These are phyloP conservation scores for Scartelaos histophorus DNA, from an alignment of 2,113 vertebrate species.

Conservation along the genomic window DNA sequence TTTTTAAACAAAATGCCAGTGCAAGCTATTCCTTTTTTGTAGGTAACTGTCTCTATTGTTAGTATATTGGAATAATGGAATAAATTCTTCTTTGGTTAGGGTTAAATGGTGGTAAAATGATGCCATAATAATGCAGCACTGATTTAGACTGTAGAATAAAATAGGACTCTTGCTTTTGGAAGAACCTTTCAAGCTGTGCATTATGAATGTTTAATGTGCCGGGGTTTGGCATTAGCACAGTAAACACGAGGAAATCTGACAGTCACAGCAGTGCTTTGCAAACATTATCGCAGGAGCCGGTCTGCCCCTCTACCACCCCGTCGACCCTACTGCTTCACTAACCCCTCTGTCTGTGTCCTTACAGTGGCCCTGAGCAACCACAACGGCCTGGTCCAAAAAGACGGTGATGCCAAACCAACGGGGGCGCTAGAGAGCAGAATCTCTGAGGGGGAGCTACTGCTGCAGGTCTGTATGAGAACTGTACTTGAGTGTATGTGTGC, in stretches of 20 bases:
- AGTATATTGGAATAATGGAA: too few species aligned
- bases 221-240: constrained; percentile 3
- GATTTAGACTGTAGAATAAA: constrained; percentile 4
- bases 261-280: constrained; percentile 31
- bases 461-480: constrained; percentile 72
- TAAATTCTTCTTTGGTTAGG: too few species aligned
- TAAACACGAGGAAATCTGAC: constrained; percentile 20
- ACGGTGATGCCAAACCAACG: not conserved
- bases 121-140: too few species aligned
- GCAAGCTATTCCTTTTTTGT: too few species aligned
- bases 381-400: constrained; percentile 29
- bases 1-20: too few species aligned
- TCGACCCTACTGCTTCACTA: not conserved
- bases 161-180: constrained; percentile 5
- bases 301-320: constrained; percentile 1
- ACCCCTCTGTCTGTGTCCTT: constrained; percentile 19
- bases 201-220: constrained; percentile 41
- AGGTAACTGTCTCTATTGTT: too few species aligned
- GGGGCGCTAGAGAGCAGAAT: constrained; percentile 37
- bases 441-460: constrained; percentile 76
- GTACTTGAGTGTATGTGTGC: not conserved
- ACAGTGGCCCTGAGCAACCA: constrained; percentile 74
- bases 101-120: too few species aligned
- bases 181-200: constrained; percentile 4
- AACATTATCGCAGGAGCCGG: constrained; percentile 37